Conservation (phyloP, 2,888 invertebrate species). For the Ectemnius continuus region DNA sequence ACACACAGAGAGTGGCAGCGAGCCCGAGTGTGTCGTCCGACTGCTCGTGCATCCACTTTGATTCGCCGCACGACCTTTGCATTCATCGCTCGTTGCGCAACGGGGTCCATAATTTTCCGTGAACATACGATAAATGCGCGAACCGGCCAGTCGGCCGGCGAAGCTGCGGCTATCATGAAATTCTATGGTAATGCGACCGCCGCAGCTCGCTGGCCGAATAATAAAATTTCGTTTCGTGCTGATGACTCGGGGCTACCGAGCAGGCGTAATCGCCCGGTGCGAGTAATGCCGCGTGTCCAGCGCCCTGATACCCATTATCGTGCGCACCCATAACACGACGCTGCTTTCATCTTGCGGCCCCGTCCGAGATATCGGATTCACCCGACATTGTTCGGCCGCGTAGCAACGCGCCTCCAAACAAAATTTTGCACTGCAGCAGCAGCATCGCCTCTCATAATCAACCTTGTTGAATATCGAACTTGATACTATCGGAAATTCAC, state of each 20-base stretch:
- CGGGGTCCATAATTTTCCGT: slow-evolving; percentile 9
- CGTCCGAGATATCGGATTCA: slow-evolving; percentile 9
- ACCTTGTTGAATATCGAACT: neutral
- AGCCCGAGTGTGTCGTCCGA: neutral
- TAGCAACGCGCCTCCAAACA: no score
- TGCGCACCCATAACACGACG: neutral
- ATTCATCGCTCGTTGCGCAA: slow-evolving; percentile 8
- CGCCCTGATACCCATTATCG: slow-evolving; percentile 9
- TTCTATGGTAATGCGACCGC: slow-evolving; percentile 6
- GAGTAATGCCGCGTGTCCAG: neutral
- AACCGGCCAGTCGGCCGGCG: no score
- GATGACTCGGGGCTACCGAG: slow-evolving; percentile 1
- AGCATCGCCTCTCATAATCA: neutral
- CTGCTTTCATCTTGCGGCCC: slow-evolving; percentile 1
- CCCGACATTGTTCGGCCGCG: no score
- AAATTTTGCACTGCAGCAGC: no score
- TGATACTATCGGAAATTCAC: neutral
- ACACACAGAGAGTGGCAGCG: neutral
- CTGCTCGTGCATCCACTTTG: slow-evolving; percentile 8
- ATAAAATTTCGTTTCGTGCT: slow-evolving; percentile 2
- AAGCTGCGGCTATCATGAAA: slow-evolving; percentile 4
- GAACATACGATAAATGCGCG: slow-evolving; percentile 7
- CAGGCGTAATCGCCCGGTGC: neutral
- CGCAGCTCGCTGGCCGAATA: neutral
- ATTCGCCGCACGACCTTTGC: slow-evolving; percentile 10